Conservation (phyloP, 2,888 invertebrate genomes). For the Philonicus albiceps region DNA sequence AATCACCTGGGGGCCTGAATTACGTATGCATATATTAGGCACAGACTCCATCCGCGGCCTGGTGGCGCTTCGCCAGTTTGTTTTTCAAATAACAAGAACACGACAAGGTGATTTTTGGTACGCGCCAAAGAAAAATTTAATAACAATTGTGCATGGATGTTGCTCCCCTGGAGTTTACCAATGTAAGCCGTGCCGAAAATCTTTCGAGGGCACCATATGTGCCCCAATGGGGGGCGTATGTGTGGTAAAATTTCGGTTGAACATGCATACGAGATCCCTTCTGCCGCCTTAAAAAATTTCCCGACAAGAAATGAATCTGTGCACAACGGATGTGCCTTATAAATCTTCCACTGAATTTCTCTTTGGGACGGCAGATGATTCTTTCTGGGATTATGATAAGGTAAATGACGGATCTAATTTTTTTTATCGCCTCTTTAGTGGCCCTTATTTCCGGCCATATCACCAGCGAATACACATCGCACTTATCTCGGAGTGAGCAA, state of each 20-base stretch:
- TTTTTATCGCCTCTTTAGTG: neutral
- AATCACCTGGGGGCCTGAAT: neutral
- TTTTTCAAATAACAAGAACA: neutral
- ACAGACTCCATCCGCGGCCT: neutral
- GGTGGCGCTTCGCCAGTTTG: neutral
- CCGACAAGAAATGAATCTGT: slow-evolving; percentile 1
- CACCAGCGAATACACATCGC: neutral
- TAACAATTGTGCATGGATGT: neutral
- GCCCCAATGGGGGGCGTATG: neutral
- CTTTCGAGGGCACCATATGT: neutral
- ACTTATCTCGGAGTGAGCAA: neutral
- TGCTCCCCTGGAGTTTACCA: neutral
- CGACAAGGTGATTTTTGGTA: neutral
- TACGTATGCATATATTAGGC: neutral
- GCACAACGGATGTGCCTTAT: neutral
- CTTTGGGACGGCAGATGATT: neutral
- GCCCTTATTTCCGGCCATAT: neutral
- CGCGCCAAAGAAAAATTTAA: neutral
- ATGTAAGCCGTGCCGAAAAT: neutral
- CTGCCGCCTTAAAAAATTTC: neutral
- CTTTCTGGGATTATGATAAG: neutral
- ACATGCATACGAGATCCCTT: neutral
- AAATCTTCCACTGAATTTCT: neutral
- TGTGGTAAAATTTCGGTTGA: neutral
- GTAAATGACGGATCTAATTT: slow-evolving; percentile 11